Conservation (phyloP, 2,888 invertebrate species). For the Aelia acuminata region DNA sequence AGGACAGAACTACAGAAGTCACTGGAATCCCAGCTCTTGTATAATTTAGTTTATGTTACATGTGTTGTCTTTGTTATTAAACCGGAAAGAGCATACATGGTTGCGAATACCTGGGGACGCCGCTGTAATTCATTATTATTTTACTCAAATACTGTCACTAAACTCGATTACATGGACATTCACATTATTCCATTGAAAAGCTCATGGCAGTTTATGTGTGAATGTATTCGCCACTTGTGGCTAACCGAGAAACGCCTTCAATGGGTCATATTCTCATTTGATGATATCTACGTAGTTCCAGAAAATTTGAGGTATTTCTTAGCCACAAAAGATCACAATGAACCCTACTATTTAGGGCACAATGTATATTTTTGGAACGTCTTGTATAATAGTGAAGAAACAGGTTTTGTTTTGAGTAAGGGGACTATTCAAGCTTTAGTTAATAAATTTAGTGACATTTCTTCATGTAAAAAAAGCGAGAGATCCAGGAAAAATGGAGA, state of each 20-base stretch:
- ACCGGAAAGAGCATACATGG: conserved; percentile 69
- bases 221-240: conserved; percentile 69
- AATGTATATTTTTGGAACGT: conserved; percentile 73
- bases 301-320: conserved; percentile 73
- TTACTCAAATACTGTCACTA: conserved; percentile 66
- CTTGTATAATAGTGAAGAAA: conserved; percentile 73
- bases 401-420: conserved; percentile 74
- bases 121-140: conserved; percentile 69
- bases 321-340: conserved; percentile 70
- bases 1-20: conserved; percentile 7
- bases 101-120: conserved; percentile 70
- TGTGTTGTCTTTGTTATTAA: conserved; percentile 72
- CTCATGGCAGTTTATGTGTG: conserved; percentile 71
- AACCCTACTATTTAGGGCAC: conserved; percentile 74
- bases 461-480: conserved; percentile 71
- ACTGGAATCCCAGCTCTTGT: conserved; percentile 60
- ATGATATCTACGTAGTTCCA: conserved; percentile 73
- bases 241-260: conserved; percentile 68
- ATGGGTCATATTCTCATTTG: conserved; percentile 74
- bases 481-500: conserved; percentile 75
- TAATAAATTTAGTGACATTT: conserved; percentile 69
- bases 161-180: conserved; percentile 66
- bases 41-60: conserved; percentile 69
- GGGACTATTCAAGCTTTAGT: conserved; percentile 70
- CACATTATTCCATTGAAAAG: conserved; percentile 68